Evolutionary conservation across 2,888 invertebrate genomes (phyloP), one percentile per base, ranked within the genome.

Genomic region (Pyralis farinalis): DNA sequence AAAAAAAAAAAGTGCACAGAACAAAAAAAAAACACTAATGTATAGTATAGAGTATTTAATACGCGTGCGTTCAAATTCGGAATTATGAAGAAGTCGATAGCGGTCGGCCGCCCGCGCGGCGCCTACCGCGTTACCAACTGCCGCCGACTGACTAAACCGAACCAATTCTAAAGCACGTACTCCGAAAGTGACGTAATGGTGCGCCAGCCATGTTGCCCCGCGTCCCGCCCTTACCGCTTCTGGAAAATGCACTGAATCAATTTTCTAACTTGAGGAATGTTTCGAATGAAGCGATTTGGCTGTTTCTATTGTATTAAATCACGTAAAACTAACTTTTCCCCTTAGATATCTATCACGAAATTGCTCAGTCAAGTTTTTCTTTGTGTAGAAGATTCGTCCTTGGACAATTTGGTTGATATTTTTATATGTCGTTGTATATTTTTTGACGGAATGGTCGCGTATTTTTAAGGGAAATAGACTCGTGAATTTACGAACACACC

Each of bases 111-210:
- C 43, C 57, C 79, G 66, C 58, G 53, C 69, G 43, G 54, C 61
- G 55, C 67, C 61, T 58, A 58, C 72, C 74, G 58, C 68, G 63
- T 63, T 67, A 64, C 76, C 71, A n/a, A n/a, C n/a, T 70, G 4
- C 3, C 25, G 7, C 25, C 7, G 25, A 87, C 87, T 87, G 87
- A n/a, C n/a, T n/a, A n/a, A n/a, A n/a, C n/a, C n/a, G n/a, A 81
- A 84, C 87, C 77, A 86, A 84, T 85, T 86, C 16, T 16, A 68
- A 78, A 69, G 73, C 73, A 76, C 79, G 77, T 16, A 58, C 80
- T 77, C 74, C 73, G 77, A 77, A 80, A 80, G 80, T 86, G 86
- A 86, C 85, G 86, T 86, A 86, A 86, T 65, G 57, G 16, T 16
- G 4, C 16, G 16, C 67, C 58, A 71, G 85, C 86, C 86, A 86